Evolutionary conservation across 2,888 invertebrate species (phyloP), one percentile per base, ranked within the genome.

Genomic region (Dicycla oo): DNA sequence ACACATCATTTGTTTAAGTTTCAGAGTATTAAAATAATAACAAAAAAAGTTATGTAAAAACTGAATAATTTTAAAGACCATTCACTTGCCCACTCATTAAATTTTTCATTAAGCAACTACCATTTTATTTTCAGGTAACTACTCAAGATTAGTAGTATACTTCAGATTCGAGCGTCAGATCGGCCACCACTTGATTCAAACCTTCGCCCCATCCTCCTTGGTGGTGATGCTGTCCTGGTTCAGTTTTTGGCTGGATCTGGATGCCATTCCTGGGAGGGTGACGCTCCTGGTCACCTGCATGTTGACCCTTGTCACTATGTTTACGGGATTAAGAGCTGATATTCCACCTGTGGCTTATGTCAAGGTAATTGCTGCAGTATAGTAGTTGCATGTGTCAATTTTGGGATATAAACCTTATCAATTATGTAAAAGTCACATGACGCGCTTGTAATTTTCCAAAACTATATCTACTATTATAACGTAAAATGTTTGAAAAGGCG

Each of bases 151-250:
- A 64, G 97, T 97, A 6, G 97, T 98, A 0, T 97, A 97, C 93
- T 98, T 98, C 91, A 97, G 97, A 64, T 98, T 98, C 88, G 98
- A 98, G 92, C 96, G 98, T 15, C 98, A 98, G 92, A 98, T 98
- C 67, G 98, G 98, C 0, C 98, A 98, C 91, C 98, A 98, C 88
- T 93, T 98, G 65, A 98, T 98, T 81, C 98, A 98, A 92, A 98
- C 98, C 11, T 98, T 98, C 90, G 98, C 98, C 1, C 98, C 98
- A 0, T 98, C 98, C 3, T 97, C 97, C 0, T 92, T 98, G 45
- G 98, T 98, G 11, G 98, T 98, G 15, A 97, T 98, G 96, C 91
- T 98, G 11, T 98, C 98, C 5, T 98, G 98, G 98, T 98, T 98
- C 90, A 98, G 98, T 88, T 98, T 98, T 91, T 98, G 98, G 98